Evolutionary conservation across 2,113 vertebrate species (phyloP).

Genomic region (Eptesicus fuscus): DNA sequence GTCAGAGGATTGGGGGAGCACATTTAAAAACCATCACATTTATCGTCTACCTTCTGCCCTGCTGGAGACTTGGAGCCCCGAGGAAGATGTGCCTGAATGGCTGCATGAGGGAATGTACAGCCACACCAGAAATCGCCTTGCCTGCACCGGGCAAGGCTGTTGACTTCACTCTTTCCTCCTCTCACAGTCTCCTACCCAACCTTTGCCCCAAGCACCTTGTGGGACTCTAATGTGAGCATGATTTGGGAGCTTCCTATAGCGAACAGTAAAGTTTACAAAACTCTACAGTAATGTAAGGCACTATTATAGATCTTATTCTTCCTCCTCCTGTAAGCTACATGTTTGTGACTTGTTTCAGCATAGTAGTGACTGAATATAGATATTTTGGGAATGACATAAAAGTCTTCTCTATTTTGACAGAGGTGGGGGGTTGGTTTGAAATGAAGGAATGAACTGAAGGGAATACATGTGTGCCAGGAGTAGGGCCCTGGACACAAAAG

Average conservation of each 20-base stretch:
- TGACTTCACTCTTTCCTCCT: not conserved
- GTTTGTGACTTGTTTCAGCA: not conserved
- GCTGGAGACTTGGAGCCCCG: not conserved
- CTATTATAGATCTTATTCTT: not conserved
- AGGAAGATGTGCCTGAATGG: not conserved
- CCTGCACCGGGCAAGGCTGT: rapidly evolving
- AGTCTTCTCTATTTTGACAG: not conserved
- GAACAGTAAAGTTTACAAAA: not conserved
- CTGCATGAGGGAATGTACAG: too few relatives aligned
- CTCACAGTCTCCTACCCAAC: not conserved
- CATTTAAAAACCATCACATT: not conserved
- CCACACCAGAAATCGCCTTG: rapidly evolving
- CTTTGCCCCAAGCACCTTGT: not conserved
- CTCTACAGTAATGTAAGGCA: not conserved
- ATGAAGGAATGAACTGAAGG: not conserved
- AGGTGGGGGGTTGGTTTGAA: not conserved
- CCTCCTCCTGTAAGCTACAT: not conserved
- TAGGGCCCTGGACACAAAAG: not conserved
- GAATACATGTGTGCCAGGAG: not conserved
- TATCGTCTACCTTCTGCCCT: not conserved
- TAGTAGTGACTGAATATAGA: not conserved
- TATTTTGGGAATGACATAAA: not conserved
- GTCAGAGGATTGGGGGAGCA: not conserved
- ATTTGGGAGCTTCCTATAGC: not conserved
- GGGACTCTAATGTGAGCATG: not conserved